A percentile compares a stretch with the other conserved stretches of the same genome.
Evolutionary conservation across 2,113 vertebrate genomes (phyloP).

Genomic region (Acanthisitta chloris): DNA sequence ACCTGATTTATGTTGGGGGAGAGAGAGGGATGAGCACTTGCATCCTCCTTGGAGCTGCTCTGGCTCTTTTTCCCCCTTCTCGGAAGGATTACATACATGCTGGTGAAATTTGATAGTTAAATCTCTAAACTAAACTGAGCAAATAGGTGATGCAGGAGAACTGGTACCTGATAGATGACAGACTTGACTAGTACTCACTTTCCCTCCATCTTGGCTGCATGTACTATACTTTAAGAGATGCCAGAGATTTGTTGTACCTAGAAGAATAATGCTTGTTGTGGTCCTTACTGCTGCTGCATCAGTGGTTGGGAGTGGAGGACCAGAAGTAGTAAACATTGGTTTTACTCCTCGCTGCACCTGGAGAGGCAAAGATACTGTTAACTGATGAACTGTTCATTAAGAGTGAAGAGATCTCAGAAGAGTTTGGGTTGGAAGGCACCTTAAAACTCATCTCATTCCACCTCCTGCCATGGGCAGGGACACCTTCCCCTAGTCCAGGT

Average conservation of each 20-base stretch:
- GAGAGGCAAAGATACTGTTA: background rate
- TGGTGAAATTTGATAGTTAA: background rate
- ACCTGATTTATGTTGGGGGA: background rate
- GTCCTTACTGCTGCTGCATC: background rate
- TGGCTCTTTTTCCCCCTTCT: background rate
- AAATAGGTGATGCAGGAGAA: background rate
- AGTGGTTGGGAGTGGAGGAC: fast-evolving
- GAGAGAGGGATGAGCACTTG: background rate
- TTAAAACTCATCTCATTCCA: background rate
- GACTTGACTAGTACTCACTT: background rate
- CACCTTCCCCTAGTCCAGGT: fast-evolving
- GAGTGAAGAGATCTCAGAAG: background rate
- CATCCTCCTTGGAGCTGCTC: background rate
- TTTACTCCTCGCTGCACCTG: background rate
- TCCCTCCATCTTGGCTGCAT: background rate
- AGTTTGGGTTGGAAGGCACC: background rate
- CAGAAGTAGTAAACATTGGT: background rate
- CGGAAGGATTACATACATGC: fast-evolving
- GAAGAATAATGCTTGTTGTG: background rate
- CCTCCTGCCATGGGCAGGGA: background rate
- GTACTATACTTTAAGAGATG: background rate
- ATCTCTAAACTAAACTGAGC: background rate
- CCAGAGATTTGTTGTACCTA: background rate
- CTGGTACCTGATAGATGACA: background rate
- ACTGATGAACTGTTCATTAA: background rate